Percentiles rank a stretch among this genome's conserved stretches.
phyloP scores from a whole-genome alignment of 2,113 vertebrate genomes.

The Microcebus griseorufus region DNA sequence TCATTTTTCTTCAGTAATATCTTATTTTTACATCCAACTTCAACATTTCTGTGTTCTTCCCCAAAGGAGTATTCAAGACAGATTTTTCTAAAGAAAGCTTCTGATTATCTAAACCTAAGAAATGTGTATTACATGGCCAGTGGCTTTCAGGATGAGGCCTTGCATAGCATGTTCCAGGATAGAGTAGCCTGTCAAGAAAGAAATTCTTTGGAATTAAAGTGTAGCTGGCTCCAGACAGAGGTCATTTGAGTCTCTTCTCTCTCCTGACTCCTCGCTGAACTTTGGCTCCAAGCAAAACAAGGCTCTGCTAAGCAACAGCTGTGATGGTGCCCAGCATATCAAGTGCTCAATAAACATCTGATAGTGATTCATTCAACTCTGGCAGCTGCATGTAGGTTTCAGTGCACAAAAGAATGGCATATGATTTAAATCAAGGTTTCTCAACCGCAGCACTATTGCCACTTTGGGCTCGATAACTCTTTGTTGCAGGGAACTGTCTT shows the following conservation, averaged over 20 bases:
- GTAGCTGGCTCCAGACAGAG: not conserved
- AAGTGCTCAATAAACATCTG: not conserved
- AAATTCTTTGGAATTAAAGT: conserved; percentile 6
- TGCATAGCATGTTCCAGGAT: not conserved
- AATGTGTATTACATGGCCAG: not conserved
- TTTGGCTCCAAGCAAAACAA: not conserved
- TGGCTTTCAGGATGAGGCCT: not conserved
- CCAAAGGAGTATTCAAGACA: not conserved
- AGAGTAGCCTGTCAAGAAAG: not conserved
- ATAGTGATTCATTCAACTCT: not conserved
- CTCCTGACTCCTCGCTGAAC: not conserved
- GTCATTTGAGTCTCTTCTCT: not conserved
- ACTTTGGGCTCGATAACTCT: not conserved
- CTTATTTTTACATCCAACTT: not conserved
- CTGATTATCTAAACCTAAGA: not conserved
- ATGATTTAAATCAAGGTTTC: not conserved
- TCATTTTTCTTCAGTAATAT: not conserved
- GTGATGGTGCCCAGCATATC: not conserved
- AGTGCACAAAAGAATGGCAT: not conserved
- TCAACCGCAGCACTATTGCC: not conserved
- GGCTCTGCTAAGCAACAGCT: not conserved
- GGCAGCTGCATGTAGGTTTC: not conserved
- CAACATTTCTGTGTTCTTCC: not conserved
- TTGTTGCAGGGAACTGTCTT: not conserved
- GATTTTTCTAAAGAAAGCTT: not conserved